Percentiles rank a stretch among this genome's conserved stretches.
phyloP scores from a whole-genome alignment of 2,797 vertebrate genomes.

The Dicrostonyx torquatus region DNA sequence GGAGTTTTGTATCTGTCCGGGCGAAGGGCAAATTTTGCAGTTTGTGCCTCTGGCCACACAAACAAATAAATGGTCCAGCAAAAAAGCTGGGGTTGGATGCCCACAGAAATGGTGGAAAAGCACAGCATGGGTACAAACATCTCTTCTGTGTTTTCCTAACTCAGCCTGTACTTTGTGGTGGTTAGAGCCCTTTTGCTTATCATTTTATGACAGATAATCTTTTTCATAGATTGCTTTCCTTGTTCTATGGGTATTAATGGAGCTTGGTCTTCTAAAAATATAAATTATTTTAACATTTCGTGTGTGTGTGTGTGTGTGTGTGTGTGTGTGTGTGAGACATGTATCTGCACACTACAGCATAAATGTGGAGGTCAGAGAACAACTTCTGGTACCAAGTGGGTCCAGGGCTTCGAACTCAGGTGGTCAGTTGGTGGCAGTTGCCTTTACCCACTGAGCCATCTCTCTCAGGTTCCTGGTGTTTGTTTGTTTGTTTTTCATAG shows the following conservation, averaged over 20 bases:
- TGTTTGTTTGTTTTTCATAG: not conserved
- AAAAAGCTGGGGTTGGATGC: not conserved
- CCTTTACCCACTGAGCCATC: not conserved
- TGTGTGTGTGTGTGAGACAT: not conserved
- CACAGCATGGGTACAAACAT: not conserved
- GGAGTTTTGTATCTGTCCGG: not conserved
- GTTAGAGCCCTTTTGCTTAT: not conserved
- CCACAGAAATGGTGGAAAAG: constrained; percentile 38
- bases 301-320: not conserved
- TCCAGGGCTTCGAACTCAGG: not conserved
- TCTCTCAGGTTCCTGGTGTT: not conserved
- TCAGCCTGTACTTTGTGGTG: not conserved
- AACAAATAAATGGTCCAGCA: not conserved
- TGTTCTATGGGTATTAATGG: not conserved
- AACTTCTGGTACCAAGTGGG: not conserved
- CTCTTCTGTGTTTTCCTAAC: constrained; percentile 38
- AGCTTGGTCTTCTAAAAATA: not conserved
- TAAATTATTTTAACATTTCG: not conserved
- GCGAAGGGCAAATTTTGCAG: constrained; percentile 19
- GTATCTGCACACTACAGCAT: not conserved
- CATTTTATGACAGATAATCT: fast-evolving
- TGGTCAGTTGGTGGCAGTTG: not conserved
- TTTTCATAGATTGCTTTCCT: not conserved
- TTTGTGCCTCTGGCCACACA: not conserved
- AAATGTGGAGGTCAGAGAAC: not conserved